phyloP scores from a whole-genome alignment of 1,140 invertebrate genomes.

The Holcopasites calliopsidis region DNA sequence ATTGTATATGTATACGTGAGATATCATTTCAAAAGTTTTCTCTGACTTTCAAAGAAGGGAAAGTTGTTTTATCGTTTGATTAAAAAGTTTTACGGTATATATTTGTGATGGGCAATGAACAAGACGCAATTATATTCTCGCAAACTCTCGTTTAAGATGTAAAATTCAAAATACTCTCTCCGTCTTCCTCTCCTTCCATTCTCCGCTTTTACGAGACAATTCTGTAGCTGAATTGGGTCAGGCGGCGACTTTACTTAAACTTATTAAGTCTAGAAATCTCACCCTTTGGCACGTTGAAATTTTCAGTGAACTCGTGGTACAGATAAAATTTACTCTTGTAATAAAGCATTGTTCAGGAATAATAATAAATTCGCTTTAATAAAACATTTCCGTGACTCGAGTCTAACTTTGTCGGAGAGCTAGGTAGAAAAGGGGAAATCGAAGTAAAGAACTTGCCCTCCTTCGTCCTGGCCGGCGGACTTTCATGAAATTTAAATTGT shows the following conservation, averaged over 20 bases:
- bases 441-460: slow-evolving; percentile 5
- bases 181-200: not conserved
- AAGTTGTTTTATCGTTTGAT: no score
- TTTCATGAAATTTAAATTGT: slow-evolving; percentile 1
- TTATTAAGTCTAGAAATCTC: slow-evolving; percentile 20
- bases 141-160: not conserved
- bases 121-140: slow-evolving; percentile 1
- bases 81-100: no score
- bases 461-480: not conserved
- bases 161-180: slow-evolving; percentile 10
- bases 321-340: slow-evolving; percentile 32
- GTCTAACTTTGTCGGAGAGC: not conserved
- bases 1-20: no score
- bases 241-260: slow-evolving; percentile 29
- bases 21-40: no score
- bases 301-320: slow-evolving; percentile 13
- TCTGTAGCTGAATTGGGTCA: not conserved
- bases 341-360: slow-evolving; percentile 35
- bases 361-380: slow-evolving; percentile 42
- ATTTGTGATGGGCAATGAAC: not conserved
- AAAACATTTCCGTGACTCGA: slow-evolving; percentile 27
- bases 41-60: no score
- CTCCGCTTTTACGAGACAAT: not conserved
- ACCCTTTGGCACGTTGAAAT: slow-evolving; percentile 12
- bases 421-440: not conserved